Conservation (phyloP, 2,888 invertebrate genomes). For the Dasypolia templi region DNA sequence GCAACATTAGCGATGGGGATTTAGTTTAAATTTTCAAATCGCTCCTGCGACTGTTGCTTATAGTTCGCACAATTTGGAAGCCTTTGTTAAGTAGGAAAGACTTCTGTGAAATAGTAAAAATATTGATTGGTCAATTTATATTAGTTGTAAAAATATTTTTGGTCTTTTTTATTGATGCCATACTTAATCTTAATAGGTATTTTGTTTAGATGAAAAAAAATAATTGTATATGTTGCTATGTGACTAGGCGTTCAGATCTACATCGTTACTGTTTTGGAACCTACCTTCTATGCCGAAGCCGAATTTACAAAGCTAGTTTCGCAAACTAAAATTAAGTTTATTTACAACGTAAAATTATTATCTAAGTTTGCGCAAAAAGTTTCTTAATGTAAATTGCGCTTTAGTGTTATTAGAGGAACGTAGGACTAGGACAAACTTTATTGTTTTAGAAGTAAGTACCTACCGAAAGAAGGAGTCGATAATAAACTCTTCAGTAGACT, state of each 20-base stretch:
- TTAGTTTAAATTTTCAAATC: constrained; percentile 84
- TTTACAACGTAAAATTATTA: too few relatives aligned
- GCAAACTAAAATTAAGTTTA: too few relatives aligned
- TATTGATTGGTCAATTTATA: constrained; percentile 49
- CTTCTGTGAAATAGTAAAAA: constrained; percentile 34
- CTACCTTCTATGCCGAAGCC: too few relatives aligned
- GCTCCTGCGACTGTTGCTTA: constrained; percentile 72
- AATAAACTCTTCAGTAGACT: neutral
- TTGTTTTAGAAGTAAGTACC: neutral
- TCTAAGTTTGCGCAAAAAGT: neutral
- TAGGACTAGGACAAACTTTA: neutral
- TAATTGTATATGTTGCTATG: neutral
- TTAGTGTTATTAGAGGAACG: neutral
- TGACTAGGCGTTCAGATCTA: neutral
- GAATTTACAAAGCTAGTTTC: too few relatives aligned
- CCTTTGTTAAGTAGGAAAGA: constrained; percentile 71
- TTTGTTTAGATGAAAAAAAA: neutral
- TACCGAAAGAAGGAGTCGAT: neutral
- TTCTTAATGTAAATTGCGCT: neutral
- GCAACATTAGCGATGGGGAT: constrained; percentile 77
- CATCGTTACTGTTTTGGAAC: neutral
- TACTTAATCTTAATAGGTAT: constrained; percentile 4
- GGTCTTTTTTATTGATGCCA: neutral
- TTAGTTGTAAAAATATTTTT: constrained; percentile 20
- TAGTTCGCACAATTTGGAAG: constrained; percentile 75